Conservation (phyloP, 2,797 vertebrate species). For the Coregonus ussuriensis region DNA sequence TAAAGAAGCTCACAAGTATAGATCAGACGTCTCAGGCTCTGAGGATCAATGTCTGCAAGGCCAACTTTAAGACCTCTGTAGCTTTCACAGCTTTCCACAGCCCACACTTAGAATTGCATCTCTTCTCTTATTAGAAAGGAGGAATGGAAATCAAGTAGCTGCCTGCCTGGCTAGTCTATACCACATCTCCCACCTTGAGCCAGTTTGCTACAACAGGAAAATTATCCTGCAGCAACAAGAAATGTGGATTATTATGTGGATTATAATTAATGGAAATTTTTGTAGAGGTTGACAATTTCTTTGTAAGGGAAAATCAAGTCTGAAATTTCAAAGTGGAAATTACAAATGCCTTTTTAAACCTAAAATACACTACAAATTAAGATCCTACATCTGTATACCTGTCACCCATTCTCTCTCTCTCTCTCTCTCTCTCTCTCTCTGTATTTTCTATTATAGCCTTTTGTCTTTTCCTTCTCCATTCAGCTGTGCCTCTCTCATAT, state of each 20-base stretch:
- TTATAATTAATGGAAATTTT: too few relatives aligned
- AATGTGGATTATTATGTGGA: too few relatives aligned
- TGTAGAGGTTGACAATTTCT: too few relatives aligned
- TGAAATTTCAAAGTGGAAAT: too few relatives aligned
- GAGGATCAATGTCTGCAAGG: constrained; percentile 28
- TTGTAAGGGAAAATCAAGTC: too few relatives aligned
- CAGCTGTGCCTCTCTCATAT: too few relatives aligned
- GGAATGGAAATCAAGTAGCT: constrained; percentile 46
- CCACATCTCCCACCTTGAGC: not conserved
- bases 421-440: not conserved
- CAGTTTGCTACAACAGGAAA: constrained; percentile 1
- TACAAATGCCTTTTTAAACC: too few relatives aligned
- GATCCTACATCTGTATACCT: too few relatives aligned
- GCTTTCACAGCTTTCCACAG: constrained; percentile 5
- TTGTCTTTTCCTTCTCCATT: constrained; percentile 22
- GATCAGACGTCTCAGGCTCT: not conserved
- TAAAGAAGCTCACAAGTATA: not conserved
- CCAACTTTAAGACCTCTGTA: constrained; percentile 19
- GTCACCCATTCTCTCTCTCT: not conserved
- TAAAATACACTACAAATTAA: too few relatives aligned
- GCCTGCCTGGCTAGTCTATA: constrained; percentile 6
- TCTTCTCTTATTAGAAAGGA: constrained; percentile 48
- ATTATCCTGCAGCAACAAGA: not conserved
- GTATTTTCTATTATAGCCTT: constrained; percentile 12
- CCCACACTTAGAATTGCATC: constrained; percentile 47